Evolutionary conservation across 2,888 invertebrate genomes (phyloP).

Genomic region (Graphium colonna): DNA sequence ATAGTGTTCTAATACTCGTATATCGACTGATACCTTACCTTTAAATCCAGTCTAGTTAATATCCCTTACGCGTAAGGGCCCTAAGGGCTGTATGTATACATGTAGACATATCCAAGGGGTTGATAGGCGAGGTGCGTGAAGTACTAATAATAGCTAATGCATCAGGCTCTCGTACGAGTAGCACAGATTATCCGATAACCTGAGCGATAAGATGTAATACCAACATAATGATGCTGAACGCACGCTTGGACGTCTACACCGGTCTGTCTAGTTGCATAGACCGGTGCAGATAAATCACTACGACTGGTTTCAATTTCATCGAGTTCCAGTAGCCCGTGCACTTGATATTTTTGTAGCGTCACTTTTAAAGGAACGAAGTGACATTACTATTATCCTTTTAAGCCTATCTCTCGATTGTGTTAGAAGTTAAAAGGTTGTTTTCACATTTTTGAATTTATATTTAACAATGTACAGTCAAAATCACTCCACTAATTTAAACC

Average conservation of each 20-base stretch:
- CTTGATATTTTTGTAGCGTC: too few relatives aligned
- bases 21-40: too few relatives aligned
- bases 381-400: too few relatives aligned
- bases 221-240: slow-evolving; percentile 21
- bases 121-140: background rate
- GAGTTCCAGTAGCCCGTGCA: too few relatives aligned
- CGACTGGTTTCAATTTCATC: background rate
- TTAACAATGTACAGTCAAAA: too few relatives aligned
- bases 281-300: background rate
- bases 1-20: too few relatives aligned
- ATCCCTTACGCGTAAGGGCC: background rate
- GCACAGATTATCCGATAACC: slow-evolving; percentile 48
- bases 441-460: too few relatives aligned
- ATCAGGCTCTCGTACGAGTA: background rate
- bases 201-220: slow-evolving; percentile 33
- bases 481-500: too few relatives aligned
- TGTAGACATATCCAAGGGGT: background rate
- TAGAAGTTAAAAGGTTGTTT: too few relatives aligned
- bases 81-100: background rate
- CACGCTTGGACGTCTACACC: background rate
- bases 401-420: too few relatives aligned
- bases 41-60: background rate
- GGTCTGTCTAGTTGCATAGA: background rate
- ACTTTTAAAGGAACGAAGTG: too few relatives aligned
- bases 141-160: slow-evolving; percentile 2